Conservation (phyloP, 2,113 vertebrate species). For the Rhagologus leucostigma region DNA sequence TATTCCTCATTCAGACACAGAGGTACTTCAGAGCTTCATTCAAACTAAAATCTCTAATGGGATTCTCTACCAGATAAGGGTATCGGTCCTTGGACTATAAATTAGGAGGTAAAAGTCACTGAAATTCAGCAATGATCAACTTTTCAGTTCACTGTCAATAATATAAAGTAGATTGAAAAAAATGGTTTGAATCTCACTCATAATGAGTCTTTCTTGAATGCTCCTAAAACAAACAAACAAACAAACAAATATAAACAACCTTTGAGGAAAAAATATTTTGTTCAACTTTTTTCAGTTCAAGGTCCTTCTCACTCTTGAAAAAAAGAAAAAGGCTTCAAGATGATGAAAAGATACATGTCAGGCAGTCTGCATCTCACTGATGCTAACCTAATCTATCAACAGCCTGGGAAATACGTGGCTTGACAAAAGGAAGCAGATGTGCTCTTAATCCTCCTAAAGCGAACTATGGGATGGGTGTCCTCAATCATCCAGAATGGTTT, state of each 20-base stretch:
- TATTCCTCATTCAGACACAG: not conserved
- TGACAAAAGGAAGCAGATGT: conserved; percentile 62
- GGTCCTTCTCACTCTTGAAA: not conserved
- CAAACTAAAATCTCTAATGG: not conserved
- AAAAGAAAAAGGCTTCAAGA: not conserved
- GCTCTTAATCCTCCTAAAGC: conserved; percentile 32
- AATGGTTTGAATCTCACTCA: not conserved
- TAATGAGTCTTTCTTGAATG: not conserved
- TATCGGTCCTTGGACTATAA: not conserved
- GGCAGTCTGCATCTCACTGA: not conserved
- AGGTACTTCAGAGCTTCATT: not conserved
- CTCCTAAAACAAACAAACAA: not conserved
- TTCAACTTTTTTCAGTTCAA: not conserved
- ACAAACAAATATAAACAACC: not conserved
- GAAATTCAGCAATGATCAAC: not conserved
- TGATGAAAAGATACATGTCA: not conserved
- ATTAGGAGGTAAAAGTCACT: not conserved
- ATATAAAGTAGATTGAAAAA: not conserved
- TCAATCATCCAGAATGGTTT: conserved; percentile 28
- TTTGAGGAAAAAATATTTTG: not conserved
- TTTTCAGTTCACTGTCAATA: not conserved
- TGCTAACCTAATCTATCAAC: conserved; percentile 46
- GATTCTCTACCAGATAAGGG: not conserved
- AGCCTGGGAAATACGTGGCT: not conserved
- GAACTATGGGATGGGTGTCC: not conserved